Base-by-base conservation (phyloP, 2,113 vertebrate genomes). In the Tragelaphus buxtoni region DNA sequence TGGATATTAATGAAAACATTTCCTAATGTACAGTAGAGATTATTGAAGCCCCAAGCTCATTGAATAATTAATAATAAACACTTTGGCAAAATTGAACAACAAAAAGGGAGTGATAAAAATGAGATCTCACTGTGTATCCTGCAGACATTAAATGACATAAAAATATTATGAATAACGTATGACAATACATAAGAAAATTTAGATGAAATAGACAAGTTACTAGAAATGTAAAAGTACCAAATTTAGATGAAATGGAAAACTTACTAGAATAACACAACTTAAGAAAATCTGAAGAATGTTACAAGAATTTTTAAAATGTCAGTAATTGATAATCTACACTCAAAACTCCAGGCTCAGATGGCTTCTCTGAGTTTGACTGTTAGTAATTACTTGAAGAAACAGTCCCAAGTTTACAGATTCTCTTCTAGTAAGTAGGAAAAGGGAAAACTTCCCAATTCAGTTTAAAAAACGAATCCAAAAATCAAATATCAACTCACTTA, bases 401-500 rank as follows among this genome's bases (percentile, higher is more conserved):
- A 56, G 26, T 49, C 26, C 18, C 35, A 42, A 24, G 39, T 89
- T 80, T 80, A 72, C 4, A 89, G 0, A 35, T 9, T 51, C 12
- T 83, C n/a, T 80, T 47, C 4, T 47, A 90, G 22, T 72, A 26
- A 55, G 1, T 5, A 56, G 80, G 49, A 51, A 56, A 72, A 51
- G 61, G 13, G 35, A 84, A 72, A 55, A 61, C 24, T 39, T 76
- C 18, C 8, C n/a, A 82, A 8, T 51, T 58, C 3, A 53, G 11
- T 53, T 69, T 65, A 76, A 79, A 5, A 20, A 80, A 82, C 7
- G 83, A 69, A 58, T 22, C 51, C 98, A 98, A 98, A 98, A 98
- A 98, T 98, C 98, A 98, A 97, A 96, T 97, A 98, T 98, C 97
- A 80, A 9, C 98, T 81, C 69, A 93, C 96, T 97, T 98, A 97